phyloP scores from a whole-genome alignment of 1,140 invertebrate species.

The Bemisia tabaci region DNA sequence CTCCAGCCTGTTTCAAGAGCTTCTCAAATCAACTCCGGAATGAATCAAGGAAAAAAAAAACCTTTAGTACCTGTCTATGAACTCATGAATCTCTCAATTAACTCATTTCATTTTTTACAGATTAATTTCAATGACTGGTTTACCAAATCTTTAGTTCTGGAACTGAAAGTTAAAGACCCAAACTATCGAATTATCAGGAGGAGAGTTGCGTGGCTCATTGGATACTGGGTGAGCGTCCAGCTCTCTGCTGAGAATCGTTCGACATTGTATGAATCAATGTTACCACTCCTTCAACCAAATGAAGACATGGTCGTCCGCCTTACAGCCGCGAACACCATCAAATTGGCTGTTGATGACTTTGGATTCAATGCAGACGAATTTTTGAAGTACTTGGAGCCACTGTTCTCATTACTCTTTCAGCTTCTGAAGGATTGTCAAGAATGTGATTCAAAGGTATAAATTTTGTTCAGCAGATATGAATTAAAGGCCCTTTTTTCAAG shows the following conservation, averaged over 20 bases:
- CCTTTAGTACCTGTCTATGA: no score
- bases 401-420: constrained; percentile 64
- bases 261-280: constrained; percentile 60
- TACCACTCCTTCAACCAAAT: constrained; percentile 46
- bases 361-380: constrained; percentile 80
- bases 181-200: constrained; percentile 81
- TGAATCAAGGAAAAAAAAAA: no score
- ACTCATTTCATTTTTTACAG: constrained; percentile 32
- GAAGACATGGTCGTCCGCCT: constrained; percentile 32
- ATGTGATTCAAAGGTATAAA: constrained; percentile 76
- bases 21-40: no score
- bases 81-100: no score
- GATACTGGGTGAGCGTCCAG: constrained; percentile 76
- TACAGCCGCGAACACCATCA: constrained; percentile 59
- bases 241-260: constrained; percentile 63
- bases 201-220: constrained; percentile 75
- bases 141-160: constrained; percentile 60
- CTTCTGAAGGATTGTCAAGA: constrained; percentile 76
- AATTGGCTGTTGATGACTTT: constrained; percentile 78
- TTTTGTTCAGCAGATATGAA: background rate
- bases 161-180: constrained; percentile 63
- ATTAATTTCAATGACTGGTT: constrained; percentile 91
- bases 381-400: constrained; percentile 58
- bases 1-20: background rate
- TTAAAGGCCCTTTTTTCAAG: no score